Evolutionary conservation across 2,113 vertebrate species (phyloP).

Genomic region (Columbina picui): DNA sequence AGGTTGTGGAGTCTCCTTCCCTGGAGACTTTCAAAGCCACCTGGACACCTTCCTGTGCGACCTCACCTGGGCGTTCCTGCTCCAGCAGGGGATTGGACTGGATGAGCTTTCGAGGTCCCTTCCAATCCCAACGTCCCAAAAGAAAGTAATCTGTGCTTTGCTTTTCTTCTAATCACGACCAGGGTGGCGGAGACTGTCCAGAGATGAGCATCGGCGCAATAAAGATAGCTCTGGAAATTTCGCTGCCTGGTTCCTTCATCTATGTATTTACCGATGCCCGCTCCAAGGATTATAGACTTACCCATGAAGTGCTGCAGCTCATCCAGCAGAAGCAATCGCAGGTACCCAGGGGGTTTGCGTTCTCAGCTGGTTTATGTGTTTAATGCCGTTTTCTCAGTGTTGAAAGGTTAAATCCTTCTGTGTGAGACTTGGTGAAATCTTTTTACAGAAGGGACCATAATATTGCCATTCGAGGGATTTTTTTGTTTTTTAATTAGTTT

Average conservation of each 20-base stretch:
- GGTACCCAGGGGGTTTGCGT: conserved; percentile 62
- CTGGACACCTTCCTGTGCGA: too few species aligned
- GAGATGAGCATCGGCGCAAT: conserved; percentile 99
- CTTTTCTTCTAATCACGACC: conserved; percentile 40
- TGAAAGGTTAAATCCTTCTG: not conserved
- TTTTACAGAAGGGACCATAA: not conserved
- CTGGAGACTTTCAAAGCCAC: too few species aligned
- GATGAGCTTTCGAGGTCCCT: too few species aligned
- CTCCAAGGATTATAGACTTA: conserved; percentile 94
- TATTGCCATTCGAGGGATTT: not conserved
- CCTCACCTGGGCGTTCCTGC: too few species aligned
- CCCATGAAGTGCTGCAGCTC: conserved; percentile 93
- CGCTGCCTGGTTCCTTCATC: conserved; percentile 94
- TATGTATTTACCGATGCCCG: conserved; percentile 98
- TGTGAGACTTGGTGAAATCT: not conserved
- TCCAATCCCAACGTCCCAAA: too few species aligned
- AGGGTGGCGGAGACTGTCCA: conserved; percentile 98
- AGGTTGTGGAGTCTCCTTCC: too few species aligned
- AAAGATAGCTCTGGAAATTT: conserved; percentile 97
- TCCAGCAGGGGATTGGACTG: too few species aligned
- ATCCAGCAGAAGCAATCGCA: conserved; percentile 99
- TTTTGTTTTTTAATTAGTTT: not conserved
- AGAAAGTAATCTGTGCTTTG: not conserved
- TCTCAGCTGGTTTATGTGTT: not conserved
- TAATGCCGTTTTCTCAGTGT: not conserved